These are phyloP conservation scores for Triplophysa bombifrons DNA, from an alignment of 2,797 vertebrate species.

Conservation along the genomic window DNA sequence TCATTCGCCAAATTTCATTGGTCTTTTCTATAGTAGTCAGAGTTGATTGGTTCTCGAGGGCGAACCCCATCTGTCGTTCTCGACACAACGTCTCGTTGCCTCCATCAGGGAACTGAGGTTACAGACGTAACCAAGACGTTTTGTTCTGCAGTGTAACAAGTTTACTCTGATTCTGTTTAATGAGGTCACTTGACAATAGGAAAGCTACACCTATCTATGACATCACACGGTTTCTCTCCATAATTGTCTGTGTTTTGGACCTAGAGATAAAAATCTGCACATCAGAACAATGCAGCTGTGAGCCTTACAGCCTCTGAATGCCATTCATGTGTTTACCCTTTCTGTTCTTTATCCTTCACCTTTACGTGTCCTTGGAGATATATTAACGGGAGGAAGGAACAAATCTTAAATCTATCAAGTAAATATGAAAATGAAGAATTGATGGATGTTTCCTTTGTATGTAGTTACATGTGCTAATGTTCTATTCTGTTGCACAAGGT, in stretches of 20 bases:
- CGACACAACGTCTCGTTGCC: too few species aligned
- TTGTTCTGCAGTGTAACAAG: background rate
- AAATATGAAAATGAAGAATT: background rate
- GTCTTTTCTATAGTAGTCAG: too few species aligned
- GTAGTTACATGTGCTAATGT: background rate
- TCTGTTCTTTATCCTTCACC: background rate
- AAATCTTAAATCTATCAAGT: background rate
- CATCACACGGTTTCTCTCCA: background rate
- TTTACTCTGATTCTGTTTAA: background rate
- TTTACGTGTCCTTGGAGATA: background rate
- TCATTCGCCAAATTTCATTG: too few species aligned
- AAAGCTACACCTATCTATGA: background rate
- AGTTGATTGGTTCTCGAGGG: too few species aligned
- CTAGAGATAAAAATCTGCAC: slow-evolving; percentile 8
- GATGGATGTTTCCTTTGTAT: background rate
- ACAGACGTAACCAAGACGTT: too few species aligned
- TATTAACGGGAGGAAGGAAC: background rate
- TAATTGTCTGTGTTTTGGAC: slow-evolving; percentile 1
- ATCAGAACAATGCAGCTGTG: background rate
- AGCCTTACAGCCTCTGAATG: background rate
- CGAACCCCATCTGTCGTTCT: too few species aligned
- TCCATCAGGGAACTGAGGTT: too few species aligned
- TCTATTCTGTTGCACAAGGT: slow-evolving; percentile 4
- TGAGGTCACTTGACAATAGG: background rate
- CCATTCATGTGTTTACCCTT: slow-evolving; percentile 1